phyloP scores from a whole-genome alignment of 2,888 invertebrate genomes.

The Drosophila maculinotata region DNA sequence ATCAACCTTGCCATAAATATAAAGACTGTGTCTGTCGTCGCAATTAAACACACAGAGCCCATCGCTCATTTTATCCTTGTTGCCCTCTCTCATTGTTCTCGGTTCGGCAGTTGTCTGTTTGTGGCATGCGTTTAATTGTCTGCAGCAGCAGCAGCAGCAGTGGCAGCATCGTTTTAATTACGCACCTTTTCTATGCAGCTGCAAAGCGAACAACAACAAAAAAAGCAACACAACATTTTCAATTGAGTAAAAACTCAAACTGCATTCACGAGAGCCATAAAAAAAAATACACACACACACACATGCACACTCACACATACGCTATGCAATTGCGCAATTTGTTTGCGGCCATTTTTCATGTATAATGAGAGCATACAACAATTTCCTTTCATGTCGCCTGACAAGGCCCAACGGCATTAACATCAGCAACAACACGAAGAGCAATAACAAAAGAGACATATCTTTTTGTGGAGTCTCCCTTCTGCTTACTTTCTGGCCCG shows the following conservation, averaged over 20 bases:
- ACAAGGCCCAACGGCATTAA: constrained; percentile 38
- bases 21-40: constrained; percentile 52
- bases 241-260: constrained; percentile 67
- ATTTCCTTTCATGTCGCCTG: constrained; percentile 59
- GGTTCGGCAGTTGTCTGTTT: constrained; percentile 30
- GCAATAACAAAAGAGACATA: constrained; percentile 20
- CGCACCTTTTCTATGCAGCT: constrained; percentile 68
- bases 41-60: constrained; percentile 63
- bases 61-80: constrained; percentile 57
- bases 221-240: constrained; percentile 23
- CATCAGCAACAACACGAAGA: constrained; percentile 23
- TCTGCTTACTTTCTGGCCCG: too few species aligned
- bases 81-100: constrained; percentile 29
- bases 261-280: constrained; percentile 30
- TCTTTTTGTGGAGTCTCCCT: constrained; percentile 28
- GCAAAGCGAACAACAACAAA: constrained; percentile 8
- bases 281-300: constrained; percentile 10
- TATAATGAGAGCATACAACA: constrained; percentile 59
- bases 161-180: constrained; percentile 71
- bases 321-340: constrained; percentile 43
- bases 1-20: too few species aligned
- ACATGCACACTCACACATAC: not conserved
- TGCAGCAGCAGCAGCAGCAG: constrained; percentile 35
- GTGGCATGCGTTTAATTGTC: constrained; percentile 77
- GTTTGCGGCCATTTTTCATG: constrained; percentile 61